These are phyloP conservation scores for Labeo catla DNA, from an alignment of 2,113 vertebrate genomes.

Conservation along the genomic window DNA sequence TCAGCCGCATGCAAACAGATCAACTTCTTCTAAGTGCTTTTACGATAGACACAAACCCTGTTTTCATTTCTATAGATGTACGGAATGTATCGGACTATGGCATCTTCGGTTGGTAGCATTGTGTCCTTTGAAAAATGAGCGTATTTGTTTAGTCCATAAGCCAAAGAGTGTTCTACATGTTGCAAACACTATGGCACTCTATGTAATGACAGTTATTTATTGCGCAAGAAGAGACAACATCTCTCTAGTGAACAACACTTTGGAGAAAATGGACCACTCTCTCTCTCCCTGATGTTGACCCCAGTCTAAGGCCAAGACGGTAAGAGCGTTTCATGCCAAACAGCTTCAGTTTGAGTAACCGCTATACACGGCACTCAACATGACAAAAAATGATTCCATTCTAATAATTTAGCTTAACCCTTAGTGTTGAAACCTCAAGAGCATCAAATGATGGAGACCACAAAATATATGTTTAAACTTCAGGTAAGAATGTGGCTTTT, in stretches of 20 bases:
- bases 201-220: conserved; percentile 78
- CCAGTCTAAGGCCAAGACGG: conserved; percentile 68
- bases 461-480: background rate
- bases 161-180: conserved; percentile 56
- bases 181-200: conserved; percentile 64
- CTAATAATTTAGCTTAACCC: conserved; percentile 37
- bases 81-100: background rate
- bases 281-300: conserved; percentile 66
- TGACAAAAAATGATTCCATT: conserved; percentile 33
- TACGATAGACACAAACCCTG: background rate
- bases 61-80: conserved; percentile 33
- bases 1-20: conserved; percentile 4
- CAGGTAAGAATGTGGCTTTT: background rate
- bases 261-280: conserved; percentile 73
- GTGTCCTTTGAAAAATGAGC: conserved; percentile 45
- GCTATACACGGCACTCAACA: conserved; percentile 13
- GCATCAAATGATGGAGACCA: conserved; percentile 8
- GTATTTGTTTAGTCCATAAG: conserved; percentile 58
- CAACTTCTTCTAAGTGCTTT: background rate
- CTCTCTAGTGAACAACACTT: conserved; percentile 78
- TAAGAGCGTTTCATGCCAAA: conserved; percentile 71
- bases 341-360: conserved; percentile 33
- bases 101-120: conserved; percentile 16
- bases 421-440: background rate
- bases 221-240: conserved; percentile 68